Conservation (phyloP, 2,113 vertebrate genomes). For the Siniperca knerii region DNA sequence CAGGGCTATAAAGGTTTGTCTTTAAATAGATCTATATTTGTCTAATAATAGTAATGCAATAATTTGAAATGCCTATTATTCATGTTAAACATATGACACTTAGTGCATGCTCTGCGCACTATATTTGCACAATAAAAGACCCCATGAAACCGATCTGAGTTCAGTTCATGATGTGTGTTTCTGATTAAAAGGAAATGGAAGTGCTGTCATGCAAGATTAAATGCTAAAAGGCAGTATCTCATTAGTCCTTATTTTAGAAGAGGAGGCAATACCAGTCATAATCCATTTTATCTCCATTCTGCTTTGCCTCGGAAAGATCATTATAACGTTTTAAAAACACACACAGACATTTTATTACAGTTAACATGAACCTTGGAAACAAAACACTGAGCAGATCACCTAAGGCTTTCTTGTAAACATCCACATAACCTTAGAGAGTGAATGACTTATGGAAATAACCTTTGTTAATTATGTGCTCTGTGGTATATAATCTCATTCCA, state of each 20-base stretch:
- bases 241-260: neutral
- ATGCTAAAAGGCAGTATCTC: neutral
- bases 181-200: slow-evolving; percentile 43
- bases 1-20: slow-evolving; percentile 42
- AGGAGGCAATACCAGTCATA: neutral
- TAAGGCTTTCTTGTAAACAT: neutral
- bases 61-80: slow-evolving; percentile 20
- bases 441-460: slow-evolving; percentile 14
- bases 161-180: slow-evolving; percentile 10
- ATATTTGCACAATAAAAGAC: slow-evolving; percentile 61
- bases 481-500: neutral
- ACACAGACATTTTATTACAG: neutral
- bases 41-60: neutral
- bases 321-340: neutral
- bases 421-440: neutral
- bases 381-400: neutral
- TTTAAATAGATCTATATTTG: slow-evolving; percentile 9
- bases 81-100: slow-evolving; percentile 16
- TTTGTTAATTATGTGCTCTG: neutral
- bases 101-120: slow-evolving; percentile 28
- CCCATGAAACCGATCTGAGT: neutral
- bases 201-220: slow-evolving; percentile 29
- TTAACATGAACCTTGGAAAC: neutral
- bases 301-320: too few species aligned
- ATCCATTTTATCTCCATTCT: neutral